Evolutionary conservation across 1,140 invertebrate species (phyloP).

Genomic region (Solenopsis invicta): DNA sequence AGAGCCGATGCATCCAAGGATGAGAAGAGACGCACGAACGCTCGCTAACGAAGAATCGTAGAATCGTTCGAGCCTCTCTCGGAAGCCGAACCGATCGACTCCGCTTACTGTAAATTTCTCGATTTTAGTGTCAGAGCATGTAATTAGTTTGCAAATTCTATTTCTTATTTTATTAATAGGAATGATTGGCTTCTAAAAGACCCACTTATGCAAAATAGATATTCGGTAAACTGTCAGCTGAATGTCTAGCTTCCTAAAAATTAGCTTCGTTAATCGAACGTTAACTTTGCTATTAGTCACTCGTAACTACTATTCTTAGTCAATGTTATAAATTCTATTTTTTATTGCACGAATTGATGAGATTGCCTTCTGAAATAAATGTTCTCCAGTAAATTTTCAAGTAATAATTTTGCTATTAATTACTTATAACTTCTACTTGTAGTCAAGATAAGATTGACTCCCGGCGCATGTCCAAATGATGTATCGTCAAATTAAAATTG

Average conservation of each 20-base stretch:
- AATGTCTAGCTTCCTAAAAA: too few relatives aligned
- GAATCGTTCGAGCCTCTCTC: neutral
- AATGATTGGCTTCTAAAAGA: neutral
- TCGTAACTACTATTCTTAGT: too few relatives aligned
- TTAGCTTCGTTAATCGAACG: too few relatives aligned
- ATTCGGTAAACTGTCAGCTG: neutral
- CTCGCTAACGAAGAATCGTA: neutral
- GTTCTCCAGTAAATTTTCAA: neutral
- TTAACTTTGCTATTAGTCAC: too few relatives aligned
- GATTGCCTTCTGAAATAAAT: neutral
- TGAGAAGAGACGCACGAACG: neutral
- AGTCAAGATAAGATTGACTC: too few relatives aligned
- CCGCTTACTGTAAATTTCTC: neutral
- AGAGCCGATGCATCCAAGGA: conserved; percentile 17
- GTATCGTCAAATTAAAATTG: neutral
- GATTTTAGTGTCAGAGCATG: neutral
- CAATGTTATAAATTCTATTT: neutral
- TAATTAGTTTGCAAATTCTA: neutral
- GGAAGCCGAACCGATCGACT: neutral
- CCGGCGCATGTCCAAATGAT: too few relatives aligned
- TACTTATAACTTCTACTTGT: too few relatives aligned
- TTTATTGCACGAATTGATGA: neutral
- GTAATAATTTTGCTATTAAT: too few relatives aligned
- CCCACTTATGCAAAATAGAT: neutral
- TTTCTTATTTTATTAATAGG: neutral